phyloP scores from a whole-genome alignment of 2,113 vertebrate genomes.

The Rhipidura dahli region DNA sequence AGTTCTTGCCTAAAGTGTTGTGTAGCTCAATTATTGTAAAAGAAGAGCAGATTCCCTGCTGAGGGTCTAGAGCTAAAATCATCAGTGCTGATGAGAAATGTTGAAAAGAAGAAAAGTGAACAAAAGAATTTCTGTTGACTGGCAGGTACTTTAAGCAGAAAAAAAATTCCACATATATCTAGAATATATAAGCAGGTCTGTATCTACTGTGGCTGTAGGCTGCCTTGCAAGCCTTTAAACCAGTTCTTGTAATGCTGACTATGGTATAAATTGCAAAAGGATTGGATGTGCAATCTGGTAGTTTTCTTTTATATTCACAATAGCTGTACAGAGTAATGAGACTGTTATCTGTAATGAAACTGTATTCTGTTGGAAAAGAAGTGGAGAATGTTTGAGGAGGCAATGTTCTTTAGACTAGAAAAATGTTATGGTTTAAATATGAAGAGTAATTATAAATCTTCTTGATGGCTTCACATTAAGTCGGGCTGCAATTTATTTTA shows the following conservation, averaged over 20 bases:
- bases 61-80: not conserved
- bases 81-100: not conserved
- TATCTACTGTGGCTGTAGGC: not conserved
- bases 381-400: not conserved
- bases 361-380: not conserved
- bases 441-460: conserved; percentile 38
- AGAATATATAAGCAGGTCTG: not conserved
- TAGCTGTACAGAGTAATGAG: not conserved
- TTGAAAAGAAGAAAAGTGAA: not conserved
- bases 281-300: not conserved
- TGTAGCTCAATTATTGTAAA: not conserved
- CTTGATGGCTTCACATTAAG: not conserved
- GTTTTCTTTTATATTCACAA: not conserved
- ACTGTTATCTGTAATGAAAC: not conserved
- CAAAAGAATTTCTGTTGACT: not conserved
- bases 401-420: not conserved
- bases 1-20: not conserved
- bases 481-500: not conserved
- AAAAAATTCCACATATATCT: not conserved
- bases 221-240: not conserved
- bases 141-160: not conserved
- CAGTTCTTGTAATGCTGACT: not conserved
- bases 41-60: not conserved
- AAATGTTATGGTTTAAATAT: not conserved
- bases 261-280: not conserved